Evolutionary conservation across 2,888 invertebrate species (phyloP).

Genomic region (Marronus borbonicus): DNA sequence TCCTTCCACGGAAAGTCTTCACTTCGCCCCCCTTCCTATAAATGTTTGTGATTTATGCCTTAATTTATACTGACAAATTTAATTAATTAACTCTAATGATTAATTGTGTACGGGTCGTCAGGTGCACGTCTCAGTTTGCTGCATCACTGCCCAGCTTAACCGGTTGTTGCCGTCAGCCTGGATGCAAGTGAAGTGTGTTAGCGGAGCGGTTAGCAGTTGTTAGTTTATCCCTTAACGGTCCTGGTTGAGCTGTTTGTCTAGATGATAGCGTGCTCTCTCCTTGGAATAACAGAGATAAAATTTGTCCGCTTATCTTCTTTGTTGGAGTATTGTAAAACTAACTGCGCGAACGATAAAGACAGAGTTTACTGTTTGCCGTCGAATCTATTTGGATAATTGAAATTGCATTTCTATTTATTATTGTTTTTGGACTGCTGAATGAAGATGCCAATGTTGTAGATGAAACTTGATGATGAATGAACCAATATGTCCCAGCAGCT

Average conservation of each 20-base stretch:
- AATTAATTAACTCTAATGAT: slow-evolving; percentile 57
- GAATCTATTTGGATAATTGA: no score
- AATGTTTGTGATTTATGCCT: slow-evolving; percentile 53
- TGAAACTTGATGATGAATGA: no score
- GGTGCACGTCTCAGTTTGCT: slow-evolving; percentile 47
- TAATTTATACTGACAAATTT: slow-evolving; percentile 56
- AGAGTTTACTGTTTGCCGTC: no score
- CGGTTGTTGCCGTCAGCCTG: slow-evolving; percentile 21
- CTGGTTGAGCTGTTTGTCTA: slow-evolving; percentile 1
- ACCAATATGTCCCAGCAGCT: no score
- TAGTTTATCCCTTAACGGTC: slow-evolving; percentile 38
- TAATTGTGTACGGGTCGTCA: slow-evolving; percentile 51
- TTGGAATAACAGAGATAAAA: background rate
- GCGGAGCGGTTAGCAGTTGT: slow-evolving; percentile 45
- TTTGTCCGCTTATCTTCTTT: slow-evolving; percentile 33
- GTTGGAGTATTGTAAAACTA: background rate
- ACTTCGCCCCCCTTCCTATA: slow-evolving; percentile 3
- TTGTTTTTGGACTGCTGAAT: no score
- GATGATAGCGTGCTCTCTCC: background rate
- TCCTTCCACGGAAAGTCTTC: background rate
- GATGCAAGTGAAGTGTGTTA: slow-evolving; percentile 45
- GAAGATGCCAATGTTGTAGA: no score
- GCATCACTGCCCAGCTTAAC: slow-evolving; percentile 41
- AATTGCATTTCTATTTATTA: no score
- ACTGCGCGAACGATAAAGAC: background rate